Evolutionary conservation across 2,888 invertebrate genomes (phyloP), one percentile per base, ranked within the genome.

Genomic region (Megalurothrips usitatus): DNA sequence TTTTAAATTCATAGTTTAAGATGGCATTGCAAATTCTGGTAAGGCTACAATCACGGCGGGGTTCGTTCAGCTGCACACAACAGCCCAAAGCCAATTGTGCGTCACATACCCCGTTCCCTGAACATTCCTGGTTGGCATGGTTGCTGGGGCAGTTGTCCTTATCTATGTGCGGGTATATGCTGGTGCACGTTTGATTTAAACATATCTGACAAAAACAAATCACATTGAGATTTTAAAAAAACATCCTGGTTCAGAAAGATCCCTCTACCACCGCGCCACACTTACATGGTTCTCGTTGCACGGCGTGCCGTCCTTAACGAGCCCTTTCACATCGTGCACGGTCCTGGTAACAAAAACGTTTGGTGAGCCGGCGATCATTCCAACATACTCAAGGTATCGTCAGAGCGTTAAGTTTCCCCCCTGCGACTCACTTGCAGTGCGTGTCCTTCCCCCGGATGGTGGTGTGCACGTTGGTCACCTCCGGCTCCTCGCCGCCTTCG

Each of bases 271-370:
- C 68, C 23, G 2, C 8, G 23, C 68, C 68, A 11, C n/a, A 82
- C 85, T 87, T 87, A 90, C 94, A 88, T 94, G 91, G 89, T 95
- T 94, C 86, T 95, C 94, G 12, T 96, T 97, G 88, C 98, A 98
- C 75, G 95, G 94, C 23, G 98, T 97, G 34, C 98, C 98, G 88
- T 98, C 97, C 84, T 92, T 91, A 81, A 98, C 97, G 85, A 98
- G 90, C 2, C 97, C 98, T 86, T 95, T 75, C 23, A 26, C 12
- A 26, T 26, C 68, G 26, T 75, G 68, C 23, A 75, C 12, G 23
- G 68, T 26, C 68, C 68, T 75, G 68, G 0, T 1, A 75, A 52
- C 52, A 52, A 9, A 52, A 9, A 52, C 12, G 34, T n/a, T n/a
- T n/a, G n/a, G n/a, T n/a, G n/a, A n/a, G n/a, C n/a, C n/a, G n/a